Evolutionary conservation across 2,113 vertebrate genomes (phyloP), one percentile per base, ranked within the genome.

Genomic region (Perca schrenkii): DNA sequence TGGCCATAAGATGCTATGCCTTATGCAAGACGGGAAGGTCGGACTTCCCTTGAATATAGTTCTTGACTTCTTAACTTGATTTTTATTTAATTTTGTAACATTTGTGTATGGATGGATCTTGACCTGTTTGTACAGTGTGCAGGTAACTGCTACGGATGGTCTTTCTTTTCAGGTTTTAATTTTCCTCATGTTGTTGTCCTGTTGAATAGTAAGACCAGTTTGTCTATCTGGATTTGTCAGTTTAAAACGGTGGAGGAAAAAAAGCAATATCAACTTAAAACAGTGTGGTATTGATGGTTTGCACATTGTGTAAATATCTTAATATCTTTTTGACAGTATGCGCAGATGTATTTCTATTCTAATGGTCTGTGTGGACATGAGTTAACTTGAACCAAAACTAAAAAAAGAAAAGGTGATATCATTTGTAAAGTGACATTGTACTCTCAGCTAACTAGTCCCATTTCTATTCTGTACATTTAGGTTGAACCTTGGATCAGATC

Each of bases 381-480:
- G 76, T 84, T 67, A 82, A 87, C 81, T 91, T 82, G 65, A 92
- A 92, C 83, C 86, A 91, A 92, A 92, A 86, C 21, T 82, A 68
- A 79, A 80, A 76, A 85, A 83, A 84, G 2, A 70, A 67, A 76
- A 52, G 56, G 54, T 80, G 77, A 89, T 71, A 86, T 89, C 81
- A 90, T 92, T 93, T 90, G 90, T 90, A 90, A 91, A 83, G 87
- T 92, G 82, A 89, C 75, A 86, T 89, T 94, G 83, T 92, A 89
- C 85, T 89, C 78, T 90, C 62, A 77, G 83, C 86, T 89, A 86
- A 89, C 72, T 88, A 81, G 83, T 90, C 70, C 86, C 86, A 91
- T 95, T 96, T 97, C 80, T 96, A 96, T 95, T 96, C 95, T 97
- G 96, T 98, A 96, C 95, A 96, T 96, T 96, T 97, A 96, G 95